Evolutionary conservation across 2,888 invertebrate species (phyloP).

Genomic region (Pristionchus mayeri): DNA sequence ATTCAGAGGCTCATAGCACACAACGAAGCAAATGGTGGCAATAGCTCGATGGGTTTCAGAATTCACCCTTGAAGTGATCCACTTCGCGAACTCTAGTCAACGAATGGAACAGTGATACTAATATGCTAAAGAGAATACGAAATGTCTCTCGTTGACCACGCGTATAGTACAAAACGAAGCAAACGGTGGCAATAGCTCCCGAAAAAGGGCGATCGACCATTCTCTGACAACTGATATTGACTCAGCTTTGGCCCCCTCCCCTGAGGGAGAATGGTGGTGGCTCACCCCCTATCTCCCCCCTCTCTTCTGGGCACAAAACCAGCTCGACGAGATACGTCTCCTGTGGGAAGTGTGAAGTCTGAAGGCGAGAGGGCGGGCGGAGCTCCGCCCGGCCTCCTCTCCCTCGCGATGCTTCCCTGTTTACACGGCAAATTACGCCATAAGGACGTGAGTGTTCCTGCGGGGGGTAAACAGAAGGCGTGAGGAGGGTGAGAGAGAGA

Average conservation of each 20-base stretch:
- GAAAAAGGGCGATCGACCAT: too few relatives aligned
- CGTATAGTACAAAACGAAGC: too few relatives aligned
- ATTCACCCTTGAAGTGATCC: too few relatives aligned
- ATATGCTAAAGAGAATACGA: not conserved
- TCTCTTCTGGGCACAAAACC: not conserved
- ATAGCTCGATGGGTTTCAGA: too few relatives aligned
- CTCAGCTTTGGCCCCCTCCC: conserved; percentile 6
- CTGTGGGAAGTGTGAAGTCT: conserved; percentile 23
- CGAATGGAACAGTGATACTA: not conserved
- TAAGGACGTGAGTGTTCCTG: not conserved
- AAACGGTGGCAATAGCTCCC: too few relatives aligned
- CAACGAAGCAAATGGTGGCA: too few relatives aligned
- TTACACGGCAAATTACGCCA: conserved; percentile 13
- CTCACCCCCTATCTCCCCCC: conserved; percentile 15
- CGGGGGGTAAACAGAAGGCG: not conserved
- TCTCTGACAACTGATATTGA: conserved; percentile 15
- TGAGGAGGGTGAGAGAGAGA: not conserved
- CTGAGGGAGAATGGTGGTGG: not conserved
- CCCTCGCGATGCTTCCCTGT: not conserved
- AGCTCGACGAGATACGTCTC: not conserved
- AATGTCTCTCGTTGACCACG: too few relatives aligned
- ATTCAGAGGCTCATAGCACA: too few relatives aligned
- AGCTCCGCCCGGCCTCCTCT: not conserved
- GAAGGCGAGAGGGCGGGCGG: not conserved
- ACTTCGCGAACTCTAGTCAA: too few relatives aligned